Base-by-base conservation (phyloP, 2,888 invertebrate species). In the Hydropsyche betteni region DNA sequence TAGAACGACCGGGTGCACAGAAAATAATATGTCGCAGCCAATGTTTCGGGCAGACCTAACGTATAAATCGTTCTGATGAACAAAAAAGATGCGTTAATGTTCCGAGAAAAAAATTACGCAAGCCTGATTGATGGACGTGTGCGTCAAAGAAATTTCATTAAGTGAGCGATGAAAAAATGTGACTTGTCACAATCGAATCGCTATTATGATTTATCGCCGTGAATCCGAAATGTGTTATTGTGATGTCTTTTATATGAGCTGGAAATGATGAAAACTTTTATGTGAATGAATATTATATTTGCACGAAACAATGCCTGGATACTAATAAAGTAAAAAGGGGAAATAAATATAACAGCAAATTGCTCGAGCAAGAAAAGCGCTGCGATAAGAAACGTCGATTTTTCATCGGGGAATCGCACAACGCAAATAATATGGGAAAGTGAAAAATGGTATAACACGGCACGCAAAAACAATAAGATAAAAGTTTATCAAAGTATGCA, bases 341-440 rank as follows among this genome's bases (percentile, higher is more conserved):
- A 55, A 12, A 55, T 10, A 44, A 44, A 44, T 44, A 6, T 44
- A 44, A 44, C 55, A n/a, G n/a, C 6, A 3, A 55, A n/a, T 16
- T 55, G 12, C 12, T 55, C 55, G n/a, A 55, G 12, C 55, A n/a
- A 55, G 55, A 16, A 16, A 55, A 55, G 4, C n/a, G n/a, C 16
- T n/a, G 16, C n/a, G 55, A 55, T 55, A 55, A 55, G 55, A 4
- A 55, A 55, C 55, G 55, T 55, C 55, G 12, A 55, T 55, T 55
- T 55, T 55, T 55, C 55, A 55, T 10, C 55, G 55, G 6, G 55
- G n/a, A 55, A 12, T 44, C 44, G 44, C 10, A 44, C 44, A 8
- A n/a, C n/a, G 55, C 55, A n/a, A 55, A 55, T 55, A 55, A 55
- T 55, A 55, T 10, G 55, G 55, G 55, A 55, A 55, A 55, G 55